Evolutionary conservation across 2,797 vertebrate genomes (phyloP).

Genomic region (Anabas testudineus): DNA sequence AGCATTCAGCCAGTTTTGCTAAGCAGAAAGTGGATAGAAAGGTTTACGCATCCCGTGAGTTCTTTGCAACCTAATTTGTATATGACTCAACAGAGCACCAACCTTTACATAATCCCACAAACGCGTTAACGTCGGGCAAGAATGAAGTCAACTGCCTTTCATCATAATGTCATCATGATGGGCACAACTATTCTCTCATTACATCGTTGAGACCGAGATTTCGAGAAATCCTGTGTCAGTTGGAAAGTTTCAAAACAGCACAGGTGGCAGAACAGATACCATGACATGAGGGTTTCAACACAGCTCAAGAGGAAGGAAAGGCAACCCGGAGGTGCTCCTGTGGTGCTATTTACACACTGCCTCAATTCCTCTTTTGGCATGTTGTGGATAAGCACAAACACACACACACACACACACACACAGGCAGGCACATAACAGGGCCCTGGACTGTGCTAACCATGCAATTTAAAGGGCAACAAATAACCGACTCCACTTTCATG

Average conservation of each 20-base stretch:
- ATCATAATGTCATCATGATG: not conserved
- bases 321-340: constrained; percentile 33
- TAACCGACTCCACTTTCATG: constrained; percentile 37
- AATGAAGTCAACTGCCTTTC: constrained; percentile 6
- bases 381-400: constrained; percentile 20
- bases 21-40: not conserved
- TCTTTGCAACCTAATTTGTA: not conserved
- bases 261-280: constrained; percentile 51
- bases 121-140: no score
- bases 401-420: not conserved
- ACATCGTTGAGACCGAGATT: not conserved
- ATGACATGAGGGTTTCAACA: constrained; percentile 48
- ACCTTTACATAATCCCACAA: constrained; percentile 14
- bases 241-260: constrained; percentile 66
- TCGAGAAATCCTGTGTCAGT: constrained; percentile 37
- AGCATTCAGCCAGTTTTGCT: not conserved
- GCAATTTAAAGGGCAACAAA: constrained; percentile 52
- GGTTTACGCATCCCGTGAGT: not conserved
- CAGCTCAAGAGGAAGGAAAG: constrained; percentile 62
- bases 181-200: not conserved
- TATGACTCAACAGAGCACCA: constrained; percentile 9
- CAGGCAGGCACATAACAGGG: not conserved
- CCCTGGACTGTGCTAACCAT: constrained; percentile 43
- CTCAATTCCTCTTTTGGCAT: constrained; percentile 66
- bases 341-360: constrained; percentile 47